Conservation (phyloP, 2,888 invertebrate species). For the Prenolepis imparis region DNA sequence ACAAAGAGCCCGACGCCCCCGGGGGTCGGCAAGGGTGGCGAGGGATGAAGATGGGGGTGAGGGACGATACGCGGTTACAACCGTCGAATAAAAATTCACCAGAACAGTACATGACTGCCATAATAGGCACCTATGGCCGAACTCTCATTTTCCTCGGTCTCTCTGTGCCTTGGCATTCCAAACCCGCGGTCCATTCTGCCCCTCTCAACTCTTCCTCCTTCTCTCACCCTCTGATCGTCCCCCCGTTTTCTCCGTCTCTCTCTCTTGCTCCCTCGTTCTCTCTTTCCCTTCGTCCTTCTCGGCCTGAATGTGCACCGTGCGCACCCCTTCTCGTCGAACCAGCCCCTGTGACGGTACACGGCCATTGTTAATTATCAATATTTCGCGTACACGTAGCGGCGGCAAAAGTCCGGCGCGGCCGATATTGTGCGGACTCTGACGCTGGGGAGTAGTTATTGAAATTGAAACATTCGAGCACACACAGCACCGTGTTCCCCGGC, state of each 20-base stretch:
- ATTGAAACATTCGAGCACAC: constrained; percentile 85
- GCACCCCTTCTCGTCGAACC: constrained; percentile 70
- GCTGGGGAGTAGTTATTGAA: constrained; percentile 87
- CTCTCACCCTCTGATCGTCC: constrained; percentile 55
- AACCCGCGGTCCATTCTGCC: constrained; percentile 68
- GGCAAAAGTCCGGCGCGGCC: constrained; percentile 79
- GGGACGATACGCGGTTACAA: constrained; percentile 80
- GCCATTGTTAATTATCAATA: constrained; percentile 86
- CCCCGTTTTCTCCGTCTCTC: constrained; percentile 60
- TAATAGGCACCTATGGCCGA: constrained; percentile 79
- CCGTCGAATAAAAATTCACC: constrained; percentile 82
- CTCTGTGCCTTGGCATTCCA: constrained; percentile 76
- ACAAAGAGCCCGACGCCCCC: constrained; percentile 81
- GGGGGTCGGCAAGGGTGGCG: constrained; percentile 61
- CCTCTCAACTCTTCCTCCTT: constrained; percentile 62
- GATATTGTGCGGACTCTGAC: constrained; percentile 80
- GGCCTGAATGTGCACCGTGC: constrained; percentile 62
- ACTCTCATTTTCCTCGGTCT: constrained; percentile 78
- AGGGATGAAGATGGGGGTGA: constrained; percentile 52
- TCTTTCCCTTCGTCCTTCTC: constrained; percentile 61
- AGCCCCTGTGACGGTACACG: constrained; percentile 78
- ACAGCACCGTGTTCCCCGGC: constrained; percentile 69
- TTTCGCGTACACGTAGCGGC: constrained; percentile 81
- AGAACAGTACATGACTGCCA: constrained; percentile 81
- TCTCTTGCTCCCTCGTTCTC: constrained; percentile 31